Base-by-base conservation (phyloP, 2,888 invertebrate species). In the Prostheceraeus crozeri region DNA sequence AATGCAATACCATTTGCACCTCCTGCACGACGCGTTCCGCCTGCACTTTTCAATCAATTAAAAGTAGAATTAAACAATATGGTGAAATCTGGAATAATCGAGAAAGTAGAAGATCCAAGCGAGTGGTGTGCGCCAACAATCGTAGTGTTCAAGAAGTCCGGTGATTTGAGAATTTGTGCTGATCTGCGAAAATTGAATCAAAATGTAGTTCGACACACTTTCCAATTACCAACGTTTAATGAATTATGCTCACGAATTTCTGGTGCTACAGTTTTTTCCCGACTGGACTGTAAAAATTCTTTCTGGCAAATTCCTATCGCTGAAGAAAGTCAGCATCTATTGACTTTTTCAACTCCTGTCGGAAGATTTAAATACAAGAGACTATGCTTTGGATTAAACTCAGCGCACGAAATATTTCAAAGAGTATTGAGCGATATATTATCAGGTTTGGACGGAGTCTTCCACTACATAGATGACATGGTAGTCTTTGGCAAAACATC, bases 61-160 rank as follows among this genome's bases (percentile, higher is more conserved):
- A 28, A 58, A 33, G 33, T 54, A 33, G 54, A 55, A 52, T n/a
- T 57, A 1, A 25, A 16, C 35, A 59, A 53, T 27, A 59, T 59
- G 54, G 35, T 35, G 35, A 28, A 46, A 28, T 35, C 52, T 11
- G 28, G 23, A n/a, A 36, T 59, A 11, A 60, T 60, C 30, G 36
- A 25, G 46, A 25, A 36, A 25, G 60, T 60, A 11, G 45, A 21
- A 16, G 56, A 60, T 25, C 60, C 60, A 16, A 55, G 56, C 14
- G 56, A 60, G 30, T 57, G 60, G 56, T 30, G 28, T 4, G 25
- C 40, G 33, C 30, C 19, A 10, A 35, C 23, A 11, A 25, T 36
- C 23, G 25, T 28, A 14, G 11, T 19, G n/a, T 55, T 35, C 14
- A 35, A 59, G 52, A 31, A 57, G 23, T 25, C 25, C 28, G 27